Evolutionary conservation across 1,140 invertebrate species (phyloP), one percentile per base, ranked within the genome.

Genomic region (Phthorimaea operculella): DNA sequence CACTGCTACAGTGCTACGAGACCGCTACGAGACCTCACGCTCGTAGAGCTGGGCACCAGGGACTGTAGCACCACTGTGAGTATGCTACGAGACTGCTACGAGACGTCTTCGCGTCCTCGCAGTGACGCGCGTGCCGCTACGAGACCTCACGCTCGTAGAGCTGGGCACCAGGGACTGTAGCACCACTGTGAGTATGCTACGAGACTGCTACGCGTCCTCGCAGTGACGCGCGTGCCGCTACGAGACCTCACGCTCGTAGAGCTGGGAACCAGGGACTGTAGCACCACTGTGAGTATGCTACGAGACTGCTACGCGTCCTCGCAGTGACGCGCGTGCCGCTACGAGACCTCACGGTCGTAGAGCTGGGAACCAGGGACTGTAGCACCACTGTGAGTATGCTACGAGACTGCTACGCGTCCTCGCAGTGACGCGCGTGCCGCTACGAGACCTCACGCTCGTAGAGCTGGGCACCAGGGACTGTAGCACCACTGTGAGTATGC

Each of bases 341-440:
- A 6, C 72, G 85, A 52, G 89, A 92, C 73, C 73, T 95, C 33
- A 88, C 88, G 42, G 83, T 86, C 42, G 87, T 95, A 9, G 93
- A 95, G 70, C 86, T 94, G 33, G 92, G 89, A 33, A 85, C 78
- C 0, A 53, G 72, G 16, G 77, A 79, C 28, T 58, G 71, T 17
- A 73, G 64, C 51, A 60, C 70, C 17, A 76, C 72, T 21, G 80
- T 83, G 59, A 63, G 55, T 62, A 16, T 7, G 11, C 33, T 96
- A 98, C 79, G 96, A 98, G 70, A 93, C 96, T 71, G 91, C 94
- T 12, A 96, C 90, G 94, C 72, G 90, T 98, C 44, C 61, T 81
- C 1, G 64, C 72, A 0, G 79, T 81, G 12, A 76, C 75, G 76
- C 88, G 89, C 64, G 92, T 97, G 8, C 83, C 87, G 1, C 76